These are phyloP conservation scores for Tetragonisca angustula DNA, from an alignment of 2,888 invertebrate species.

Conservation along the genomic window DNA sequence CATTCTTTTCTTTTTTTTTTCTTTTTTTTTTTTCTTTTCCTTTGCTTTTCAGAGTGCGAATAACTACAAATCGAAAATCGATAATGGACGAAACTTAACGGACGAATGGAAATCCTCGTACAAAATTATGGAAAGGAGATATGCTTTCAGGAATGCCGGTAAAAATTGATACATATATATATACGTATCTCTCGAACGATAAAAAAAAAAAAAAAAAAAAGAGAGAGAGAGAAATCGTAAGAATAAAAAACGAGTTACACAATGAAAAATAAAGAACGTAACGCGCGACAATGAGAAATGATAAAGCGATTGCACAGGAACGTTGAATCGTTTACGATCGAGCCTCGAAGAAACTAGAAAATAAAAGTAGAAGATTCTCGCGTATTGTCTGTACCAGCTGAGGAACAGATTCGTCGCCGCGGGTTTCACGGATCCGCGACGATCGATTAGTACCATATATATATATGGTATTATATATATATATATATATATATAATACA, in stretches of 20 bases:
- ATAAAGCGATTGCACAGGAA: conserved; percentile 52
- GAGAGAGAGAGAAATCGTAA: background rate
- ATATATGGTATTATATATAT: conserved; percentile 27
- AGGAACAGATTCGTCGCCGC: conserved; percentile 74
- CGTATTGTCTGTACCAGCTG: conserved; percentile 47
- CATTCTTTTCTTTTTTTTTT: background rate
- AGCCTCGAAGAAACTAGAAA: conserved; percentile 43
- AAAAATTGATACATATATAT: background rate
- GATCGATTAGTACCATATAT: conserved; percentile 78
- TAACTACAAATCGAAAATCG: background rate
- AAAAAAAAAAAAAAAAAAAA: background rate
- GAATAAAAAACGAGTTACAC: conserved; percentile 5
- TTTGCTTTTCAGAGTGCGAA: background rate
- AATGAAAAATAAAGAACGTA: background rate
- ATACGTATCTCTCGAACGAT: background rate
- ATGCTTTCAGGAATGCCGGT: conserved; percentile 11
- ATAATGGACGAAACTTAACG: background rate
- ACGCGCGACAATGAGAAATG: conserved; percentile 18
- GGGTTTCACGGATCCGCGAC: conserved; percentile 66
- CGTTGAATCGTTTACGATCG: conserved; percentile 31
- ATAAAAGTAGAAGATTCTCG: conserved; percentile 57
- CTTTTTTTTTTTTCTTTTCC: no score
- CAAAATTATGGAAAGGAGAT: background rate
- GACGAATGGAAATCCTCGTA: background rate
- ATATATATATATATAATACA: conserved; percentile 74